Conservation (phyloP, 2,797 vertebrate species). For the Brachymystax lenok region DNA sequence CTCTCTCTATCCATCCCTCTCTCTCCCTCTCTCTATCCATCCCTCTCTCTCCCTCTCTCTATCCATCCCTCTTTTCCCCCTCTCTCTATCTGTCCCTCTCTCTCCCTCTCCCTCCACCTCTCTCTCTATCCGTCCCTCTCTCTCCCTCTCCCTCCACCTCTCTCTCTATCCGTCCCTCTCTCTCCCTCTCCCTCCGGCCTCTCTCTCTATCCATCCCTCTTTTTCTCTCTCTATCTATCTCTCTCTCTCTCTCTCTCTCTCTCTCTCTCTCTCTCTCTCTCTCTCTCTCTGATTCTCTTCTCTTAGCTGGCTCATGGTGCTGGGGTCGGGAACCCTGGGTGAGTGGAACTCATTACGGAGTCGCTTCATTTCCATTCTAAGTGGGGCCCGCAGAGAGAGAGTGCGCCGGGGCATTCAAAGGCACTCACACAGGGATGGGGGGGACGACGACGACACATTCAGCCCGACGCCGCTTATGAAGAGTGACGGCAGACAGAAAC, state of each 20-base stretch:
- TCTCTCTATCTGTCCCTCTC: background rate
- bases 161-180: conserved; percentile 70
- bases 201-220: too few species aligned
- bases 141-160: conserved; percentile 65
- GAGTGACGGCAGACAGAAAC: conserved; percentile 78
- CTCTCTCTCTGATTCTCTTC: too few species aligned
- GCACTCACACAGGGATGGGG: conserved; percentile 66
- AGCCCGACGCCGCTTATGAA: conserved; percentile 77
- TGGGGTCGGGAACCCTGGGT: conserved; percentile 74
- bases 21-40: too few species aligned
- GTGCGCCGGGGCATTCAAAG: conserved; percentile 66
- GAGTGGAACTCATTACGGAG: conserved; percentile 80
- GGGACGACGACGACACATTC: conserved; percentile 62
- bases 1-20: too few species aligned
- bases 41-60: background rate
- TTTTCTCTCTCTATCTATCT: too few species aligned
- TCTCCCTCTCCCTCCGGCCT: too few species aligned
- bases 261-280: too few species aligned
- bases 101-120: conserved; percentile 22
- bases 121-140: background rate
- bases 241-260: too few species aligned
- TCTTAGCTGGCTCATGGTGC: conserved; percentile 63
- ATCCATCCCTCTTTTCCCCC: background rate
- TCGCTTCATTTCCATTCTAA: conserved; percentile 81
- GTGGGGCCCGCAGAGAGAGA: conserved; percentile 67